Evolutionary conservation across 2,888 invertebrate species (phyloP).

Genomic region (Caenorhabditis sulstoni): DNA sequence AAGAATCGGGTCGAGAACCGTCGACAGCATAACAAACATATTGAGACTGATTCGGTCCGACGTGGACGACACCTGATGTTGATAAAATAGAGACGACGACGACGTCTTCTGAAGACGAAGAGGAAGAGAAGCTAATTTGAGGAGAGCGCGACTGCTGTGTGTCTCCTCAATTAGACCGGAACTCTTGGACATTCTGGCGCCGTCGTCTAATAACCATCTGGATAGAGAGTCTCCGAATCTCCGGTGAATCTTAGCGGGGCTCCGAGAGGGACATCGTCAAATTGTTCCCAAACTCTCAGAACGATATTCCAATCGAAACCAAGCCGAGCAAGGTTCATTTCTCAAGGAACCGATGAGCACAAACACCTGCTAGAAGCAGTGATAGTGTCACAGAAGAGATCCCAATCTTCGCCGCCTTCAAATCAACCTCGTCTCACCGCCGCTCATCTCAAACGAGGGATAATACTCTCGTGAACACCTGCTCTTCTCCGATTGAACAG

Average conservation of each 20-base stretch:
- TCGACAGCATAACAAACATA: not conserved
- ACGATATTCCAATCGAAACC: too few species aligned
- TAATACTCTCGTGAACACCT: not conserved
- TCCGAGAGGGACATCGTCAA: too few species aligned
- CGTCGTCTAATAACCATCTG: not conserved
- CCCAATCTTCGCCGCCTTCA: too few species aligned
- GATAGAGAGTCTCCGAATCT: too few species aligned
- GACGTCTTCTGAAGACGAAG: not conserved
- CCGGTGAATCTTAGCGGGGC: too few species aligned
- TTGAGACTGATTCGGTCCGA: constrained; percentile 44
- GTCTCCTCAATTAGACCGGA: constrained; percentile 36
- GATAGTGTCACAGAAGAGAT: too few species aligned
- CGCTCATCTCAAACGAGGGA: too few species aligned
- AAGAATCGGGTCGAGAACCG: constrained; percentile 8
- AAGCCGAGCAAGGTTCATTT: too few species aligned
- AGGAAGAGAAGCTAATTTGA: not conserved
- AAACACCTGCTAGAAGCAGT: constrained; percentile 7
- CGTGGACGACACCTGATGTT: constrained; percentile 26
- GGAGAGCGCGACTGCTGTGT: not conserved
- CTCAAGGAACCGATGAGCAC: too few species aligned
- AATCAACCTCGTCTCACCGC: too few species aligned
- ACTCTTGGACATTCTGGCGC: constrained; percentile 29
- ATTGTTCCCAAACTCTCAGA: too few species aligned
- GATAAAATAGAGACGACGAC: constrained; percentile 1
- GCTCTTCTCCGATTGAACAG: not conserved